Conservation (phyloP, 2,888 invertebrate genomes). For the Trichacis sp. region DNA sequence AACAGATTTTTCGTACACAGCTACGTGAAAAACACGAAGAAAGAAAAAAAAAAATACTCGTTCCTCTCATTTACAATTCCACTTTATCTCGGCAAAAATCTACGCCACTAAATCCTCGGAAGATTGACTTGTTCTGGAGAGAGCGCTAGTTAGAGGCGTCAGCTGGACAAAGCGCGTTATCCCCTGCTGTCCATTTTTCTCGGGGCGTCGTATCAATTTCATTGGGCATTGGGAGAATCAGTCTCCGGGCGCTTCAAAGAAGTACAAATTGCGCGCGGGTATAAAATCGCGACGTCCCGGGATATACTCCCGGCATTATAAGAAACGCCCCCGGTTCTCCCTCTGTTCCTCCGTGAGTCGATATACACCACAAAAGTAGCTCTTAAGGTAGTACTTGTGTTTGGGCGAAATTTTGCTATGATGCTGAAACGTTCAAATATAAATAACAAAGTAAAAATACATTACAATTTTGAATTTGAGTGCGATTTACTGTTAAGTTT, state of each 20-base stretch:
- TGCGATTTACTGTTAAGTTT: no score
- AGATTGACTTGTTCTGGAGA: constrained; percentile 4
- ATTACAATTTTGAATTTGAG: no score
- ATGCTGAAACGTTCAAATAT: no score
- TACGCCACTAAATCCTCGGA: not conserved
- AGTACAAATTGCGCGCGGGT: constrained; percentile 32
- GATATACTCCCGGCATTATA: not conserved
- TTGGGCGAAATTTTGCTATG: no score
- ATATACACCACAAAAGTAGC: no score
- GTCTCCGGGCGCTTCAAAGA: constrained; percentile 16
- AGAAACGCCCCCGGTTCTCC: constrained; percentile 12
- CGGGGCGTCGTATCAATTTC: constrained; percentile 6
- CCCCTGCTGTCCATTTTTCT: constrained; percentile 9
- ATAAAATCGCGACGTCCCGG: not conserved
- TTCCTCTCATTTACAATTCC: not conserved
- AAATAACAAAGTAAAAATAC: no score
- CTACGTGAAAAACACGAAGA: no score
- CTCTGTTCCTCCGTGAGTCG: no score
- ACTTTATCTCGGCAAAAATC: not conserved
- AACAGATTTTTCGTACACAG: no score
- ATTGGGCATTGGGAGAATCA: constrained; percentile 5
- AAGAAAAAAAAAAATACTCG: no score
- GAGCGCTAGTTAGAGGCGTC: constrained; percentile 5
- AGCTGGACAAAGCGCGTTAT: constrained; percentile 7
- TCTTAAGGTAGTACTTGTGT: no score